Evolutionary conservation across 2,888 invertebrate genomes (phyloP).

Genomic region (Junonia oenone): DNA sequence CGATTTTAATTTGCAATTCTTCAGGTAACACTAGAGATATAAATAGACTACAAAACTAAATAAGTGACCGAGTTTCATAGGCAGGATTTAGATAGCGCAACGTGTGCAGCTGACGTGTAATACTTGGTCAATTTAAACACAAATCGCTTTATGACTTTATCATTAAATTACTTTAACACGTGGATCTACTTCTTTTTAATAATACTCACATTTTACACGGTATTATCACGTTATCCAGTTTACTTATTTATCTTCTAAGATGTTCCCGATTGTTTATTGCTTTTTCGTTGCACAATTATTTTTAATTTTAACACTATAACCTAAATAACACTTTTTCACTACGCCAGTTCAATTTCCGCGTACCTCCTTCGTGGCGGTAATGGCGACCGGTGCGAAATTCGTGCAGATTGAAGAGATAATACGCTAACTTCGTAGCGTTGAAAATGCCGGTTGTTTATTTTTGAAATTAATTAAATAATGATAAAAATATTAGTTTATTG

Average conservation of each 20-base stretch:
- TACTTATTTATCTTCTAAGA: constrained; percentile 36
- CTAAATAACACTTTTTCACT: constrained; percentile 36
- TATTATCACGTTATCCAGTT: constrained; percentile 44
- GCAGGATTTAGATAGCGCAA: constrained; percentile 1
- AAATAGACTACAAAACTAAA: constrained; percentile 47
- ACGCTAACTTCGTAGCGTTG: constrained; percentile 52
- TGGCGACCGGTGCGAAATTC: constrained; percentile 70
- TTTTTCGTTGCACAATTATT: constrained; percentile 51
- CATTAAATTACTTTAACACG: constrained; percentile 51
- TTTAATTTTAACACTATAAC: constrained; percentile 64
- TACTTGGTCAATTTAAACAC: constrained; percentile 37
- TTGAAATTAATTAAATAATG: constrained; percentile 35
- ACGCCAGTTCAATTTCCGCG: constrained; percentile 5
- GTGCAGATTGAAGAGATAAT: constrained; percentile 40
- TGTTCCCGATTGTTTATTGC: constrained; percentile 39
- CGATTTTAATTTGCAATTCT: background rate
- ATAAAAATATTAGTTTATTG: constrained; percentile 53
- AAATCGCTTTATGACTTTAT: constrained; percentile 36
- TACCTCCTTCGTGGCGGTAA: constrained; percentile 70
- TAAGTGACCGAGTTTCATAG: constrained; percentile 35
- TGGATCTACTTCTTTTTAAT: constrained; percentile 45
- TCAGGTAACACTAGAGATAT: constrained; percentile 10
- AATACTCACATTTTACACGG: constrained; percentile 58
- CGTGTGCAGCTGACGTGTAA: constrained; percentile 28
- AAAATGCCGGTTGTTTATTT: constrained; percentile 44